Evolutionary conservation across 2,888 invertebrate genomes (phyloP), one percentile per base, ranked within the genome.

Genomic region (Philereme transversata): DNA sequence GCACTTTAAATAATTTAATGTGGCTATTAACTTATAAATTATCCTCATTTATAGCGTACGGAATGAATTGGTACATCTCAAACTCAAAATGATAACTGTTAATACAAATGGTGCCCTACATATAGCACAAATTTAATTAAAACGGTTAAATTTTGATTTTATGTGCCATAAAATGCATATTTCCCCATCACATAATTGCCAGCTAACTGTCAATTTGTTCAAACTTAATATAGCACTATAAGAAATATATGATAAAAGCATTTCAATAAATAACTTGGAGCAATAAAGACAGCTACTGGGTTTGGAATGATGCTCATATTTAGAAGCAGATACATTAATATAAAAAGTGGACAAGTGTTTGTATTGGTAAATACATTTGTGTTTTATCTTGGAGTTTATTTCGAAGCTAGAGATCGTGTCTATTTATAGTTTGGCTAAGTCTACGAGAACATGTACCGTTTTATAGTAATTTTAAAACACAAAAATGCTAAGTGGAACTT

Each of bases 141-240:
- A 57, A 57, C 70, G 66, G 68, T 67, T 70, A 66, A 54, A 63
- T 66, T 65, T 54, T 63, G 59, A 63, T 65, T 61, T 64, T 60
- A 65, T 64, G 64, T 50, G 49, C 60, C 52, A 63, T 68, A 68
- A 70, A 70, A 70, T 52, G 61, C 58, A 65, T 55, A 60, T 59
- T 66, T 61, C 57, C 59, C 46, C 51, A 60, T 63, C 58, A 55
- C 45, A 51, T 58, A 53, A 62, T 59, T 65, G 63, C 62, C 60
- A 66, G 54, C 63, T 62, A 63, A 65, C 64, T 61, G 66, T 69
- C 63, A 55, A 63, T 67, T 56, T 62, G 60, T 53, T 62, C 47
- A 49, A 57, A 50, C 10, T 51, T 53, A 43, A 55, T 58, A 51
- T 55, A 34, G 55, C 54, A 51, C 51, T 47, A 55, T 60, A 59